Base-by-base conservation (phyloP, 2,113 vertebrate genomes). In the Ameiurus melas region DNA sequence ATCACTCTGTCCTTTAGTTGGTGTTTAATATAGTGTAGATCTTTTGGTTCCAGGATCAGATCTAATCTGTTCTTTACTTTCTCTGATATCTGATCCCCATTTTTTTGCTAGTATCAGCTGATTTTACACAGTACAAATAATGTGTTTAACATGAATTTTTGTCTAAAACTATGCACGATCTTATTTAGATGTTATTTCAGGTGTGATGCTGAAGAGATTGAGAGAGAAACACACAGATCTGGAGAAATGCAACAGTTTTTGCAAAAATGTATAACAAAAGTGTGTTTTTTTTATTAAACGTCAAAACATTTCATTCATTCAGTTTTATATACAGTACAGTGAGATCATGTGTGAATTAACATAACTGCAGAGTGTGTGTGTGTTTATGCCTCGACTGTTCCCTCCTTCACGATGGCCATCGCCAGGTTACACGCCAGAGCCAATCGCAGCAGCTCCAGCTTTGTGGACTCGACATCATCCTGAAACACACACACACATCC, bases 351-450 rank as follows among this genome's bases (percentile, higher is more conserved):
- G 64, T 66, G 57, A 58, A 58, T 20, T 58, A 20, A 58, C 14
- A n/a, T n/a, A 62, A 25, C 60, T 25, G 33, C 25, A 86, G n/a
- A n/a, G 30, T 53, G 30, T 33, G 43, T 22, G n/a, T 16, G 47
- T 75, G 92, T 82, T 91, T 77, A 96, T 36, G 89, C 93, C 83
- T 96, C 95, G 88, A 97, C 9, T 0, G 97, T 98, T 90, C 97
- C 98, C 90, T 99, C 98, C 91, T 97, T 96, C 86, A 99, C 91
- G 0, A 99, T 97, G 2, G 97, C 97, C 90, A 95, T 73, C 36
- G 70, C 70, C 70, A 73, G 70, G 36, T 73, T 68, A 30, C 98
- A 95, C 0, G 98, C 97, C 0, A 99, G 95, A 71, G 98, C 97
- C 0, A 99, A 95, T 77, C 98, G 95, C 90, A 99, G 93, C 86